Conservation (phyloP, 2,797 vertebrate genomes). For the Epinephelus awoara region DNA sequence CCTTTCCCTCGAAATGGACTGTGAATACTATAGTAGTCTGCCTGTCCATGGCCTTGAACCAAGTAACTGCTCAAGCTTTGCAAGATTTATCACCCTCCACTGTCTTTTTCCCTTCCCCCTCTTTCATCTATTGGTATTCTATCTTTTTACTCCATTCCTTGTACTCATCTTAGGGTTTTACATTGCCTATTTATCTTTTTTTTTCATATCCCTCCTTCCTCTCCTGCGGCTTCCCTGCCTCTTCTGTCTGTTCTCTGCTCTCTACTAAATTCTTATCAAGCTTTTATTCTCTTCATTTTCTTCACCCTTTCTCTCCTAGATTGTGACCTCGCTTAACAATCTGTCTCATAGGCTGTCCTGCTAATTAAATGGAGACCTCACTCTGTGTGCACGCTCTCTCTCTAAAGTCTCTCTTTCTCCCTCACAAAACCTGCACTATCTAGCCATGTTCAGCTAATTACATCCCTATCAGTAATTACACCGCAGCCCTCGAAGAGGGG, state of each 20-base stretch:
- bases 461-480: slow-evolving; percentile 83
- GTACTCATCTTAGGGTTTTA: slow-evolving; percentile 45
- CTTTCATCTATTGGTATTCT: slow-evolving; percentile 52
- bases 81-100: slow-evolving; percentile 72
- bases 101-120: slow-evolving; percentile 23
- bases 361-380: slow-evolving; percentile 76
- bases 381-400: slow-evolving; percentile 38
- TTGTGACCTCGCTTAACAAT: slow-evolving; percentile 60
- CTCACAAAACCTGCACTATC: slow-evolving; percentile 67
- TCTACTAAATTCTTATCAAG: slow-evolving; percentile 50
- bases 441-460: slow-evolving; percentile 81
- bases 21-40: slow-evolving; percentile 55
- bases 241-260: slow-evolving; percentile 29
- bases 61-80: slow-evolving; percentile 40
- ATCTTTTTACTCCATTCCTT: slow-evolving; percentile 38
- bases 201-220: background rate
- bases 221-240: slow-evolving; percentile 11
- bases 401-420: slow-evolving; percentile 59
- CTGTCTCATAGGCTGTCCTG: slow-evolving; percentile 51
- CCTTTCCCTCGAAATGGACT: slow-evolving; percentile 44
- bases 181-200: slow-evolving; percentile 49
- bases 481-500: slow-evolving; percentile 59
- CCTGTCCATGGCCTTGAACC: slow-evolving; percentile 59
- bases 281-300: slow-evolving; percentile 28
- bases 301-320: slow-evolving; percentile 29